Evolutionary conservation across 1,140 invertebrate species (phyloP), one percentile per base, ranked within the genome.

Genomic region (Arctopsyche grandis): DNA sequence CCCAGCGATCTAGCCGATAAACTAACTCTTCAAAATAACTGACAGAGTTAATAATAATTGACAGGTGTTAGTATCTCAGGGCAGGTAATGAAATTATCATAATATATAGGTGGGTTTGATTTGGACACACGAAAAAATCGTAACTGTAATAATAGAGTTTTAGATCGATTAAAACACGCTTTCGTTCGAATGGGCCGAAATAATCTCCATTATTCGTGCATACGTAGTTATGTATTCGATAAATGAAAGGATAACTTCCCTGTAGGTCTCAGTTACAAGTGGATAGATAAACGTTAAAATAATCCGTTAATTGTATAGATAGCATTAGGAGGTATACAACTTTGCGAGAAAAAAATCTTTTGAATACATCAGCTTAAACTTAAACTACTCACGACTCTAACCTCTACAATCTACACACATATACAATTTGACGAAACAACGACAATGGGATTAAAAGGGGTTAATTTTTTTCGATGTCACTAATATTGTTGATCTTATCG

Each of bases 21-120:
- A 78, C 77, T 70, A 78, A 78, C 77, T 78, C 69, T 78, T 78
- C 77, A 78, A 78, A 78, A 71, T 71, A 71, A 58, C 77, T 78
- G 77, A 71, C 77, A 78, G 77, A 71, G 77, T 78, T 78, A 78
- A 78, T 78, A 78, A 78, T 78, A 78, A 78, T 78, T 78, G 77
- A 78, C 77, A 78, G 77, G 77, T 78, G 77, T 78, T 70, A 78
- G 63, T 76, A 76, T 76, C 74, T 76, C 74, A 52, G 26, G 63
- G 48, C 69, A 78, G 66, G 63, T 78, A 78, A 78, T 78, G 77
- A 78, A 78, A 78, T 78, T 78, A 78, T 78, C 77, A 78, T 78
- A 78, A 78, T 78, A 71, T 71, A 71, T 71, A 78, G 77, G 69
- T 60, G 44, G 69, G 56, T 76, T 63, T 63, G 71, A 74, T 74